Evolutionary conservation across 2,888 invertebrate genomes (phyloP).

Genomic region (Nysson spinosus): DNA sequence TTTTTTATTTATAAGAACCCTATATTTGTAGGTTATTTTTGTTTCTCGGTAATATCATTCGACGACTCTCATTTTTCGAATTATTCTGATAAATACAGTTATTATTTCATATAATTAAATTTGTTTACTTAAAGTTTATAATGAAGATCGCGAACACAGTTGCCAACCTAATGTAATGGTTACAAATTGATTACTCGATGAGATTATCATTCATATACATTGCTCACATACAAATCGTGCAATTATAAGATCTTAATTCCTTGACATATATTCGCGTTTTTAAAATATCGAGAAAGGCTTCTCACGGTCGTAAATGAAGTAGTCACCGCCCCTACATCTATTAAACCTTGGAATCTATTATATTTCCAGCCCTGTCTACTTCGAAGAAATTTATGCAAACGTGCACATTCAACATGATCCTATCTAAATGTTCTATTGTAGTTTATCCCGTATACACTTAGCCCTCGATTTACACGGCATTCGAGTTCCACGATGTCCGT

Average conservation of each 20-base stretch:
- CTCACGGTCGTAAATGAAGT: constrained; percentile 1
- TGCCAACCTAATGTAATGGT: too few relatives aligned
- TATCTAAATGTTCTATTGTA: background rate
- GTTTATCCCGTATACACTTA: background rate
- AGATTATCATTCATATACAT: background rate
- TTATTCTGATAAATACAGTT: too few relatives aligned
- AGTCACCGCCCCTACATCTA: background rate
- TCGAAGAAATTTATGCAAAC: constrained; percentile 10
- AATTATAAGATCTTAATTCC: constrained; percentile 8
- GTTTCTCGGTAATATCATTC: too few relatives aligned
- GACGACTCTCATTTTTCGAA: too few relatives aligned
- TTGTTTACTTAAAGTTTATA: too few relatives aligned
- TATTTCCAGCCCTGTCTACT: background rate
- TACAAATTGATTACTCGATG: background rate
- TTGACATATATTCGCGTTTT: constrained; percentile 22
- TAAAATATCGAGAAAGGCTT: constrained; percentile 9
- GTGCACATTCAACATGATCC: background rate
- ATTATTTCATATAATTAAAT: too few relatives aligned
- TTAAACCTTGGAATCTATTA: background rate
- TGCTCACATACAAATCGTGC: background rate
- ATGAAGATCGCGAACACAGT: too few relatives aligned
- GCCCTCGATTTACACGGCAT: too few relatives aligned
- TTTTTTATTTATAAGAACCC: too few relatives aligned
- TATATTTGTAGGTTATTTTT: too few relatives aligned
- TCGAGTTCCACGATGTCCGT: too few relatives aligned